phyloP scores from a whole-genome alignment of 2,888 invertebrate genomes.

The Caenorhabditis angaria region DNA sequence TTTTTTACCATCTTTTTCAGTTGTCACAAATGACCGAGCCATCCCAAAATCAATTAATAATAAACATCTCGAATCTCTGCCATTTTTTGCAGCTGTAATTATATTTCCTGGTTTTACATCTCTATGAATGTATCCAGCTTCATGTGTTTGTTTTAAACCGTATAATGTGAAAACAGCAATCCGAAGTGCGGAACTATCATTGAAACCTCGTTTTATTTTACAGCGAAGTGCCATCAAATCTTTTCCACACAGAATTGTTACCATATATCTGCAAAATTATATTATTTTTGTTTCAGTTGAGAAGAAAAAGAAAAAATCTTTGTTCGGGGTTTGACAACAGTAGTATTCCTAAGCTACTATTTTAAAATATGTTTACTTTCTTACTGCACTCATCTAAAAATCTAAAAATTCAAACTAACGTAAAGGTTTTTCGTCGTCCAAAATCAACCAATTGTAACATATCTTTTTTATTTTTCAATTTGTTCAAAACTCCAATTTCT shows the following conservation, averaged over 20 bases:
- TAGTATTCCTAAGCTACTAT: too few species aligned
- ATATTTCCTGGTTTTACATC: conserved; percentile 45
- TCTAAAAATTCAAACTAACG: conserved; percentile 10
- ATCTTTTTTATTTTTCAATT: conserved; percentile 23
- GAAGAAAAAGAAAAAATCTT: not conserved
- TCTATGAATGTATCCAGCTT: conserved; percentile 36
- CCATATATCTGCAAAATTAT: conserved; percentile 31
- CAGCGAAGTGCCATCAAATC: conserved; percentile 36
- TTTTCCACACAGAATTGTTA: conserved; percentile 34
- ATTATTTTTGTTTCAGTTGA: not conserved
- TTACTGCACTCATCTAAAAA: too few species aligned
- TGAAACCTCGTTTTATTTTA: conserved; percentile 40
- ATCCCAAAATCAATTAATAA: conserved; percentile 43
- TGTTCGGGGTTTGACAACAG: too few species aligned
- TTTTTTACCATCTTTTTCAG: conserved; percentile 22
- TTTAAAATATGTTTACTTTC: too few species aligned
- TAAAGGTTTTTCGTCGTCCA: conserved; percentile 32
- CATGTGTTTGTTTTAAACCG: conserved; percentile 37
- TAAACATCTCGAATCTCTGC: conserved; percentile 21
- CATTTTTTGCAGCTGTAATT: conserved; percentile 25
- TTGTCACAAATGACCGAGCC: conserved; percentile 37
- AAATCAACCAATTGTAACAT: conserved; percentile 34
- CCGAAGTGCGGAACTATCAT: conserved; percentile 30
- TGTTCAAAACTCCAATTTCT: conserved; percentile 33
- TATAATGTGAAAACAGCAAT: conserved; percentile 38